Evolutionary conservation across 2,113 vertebrate genomes (phyloP), one percentile per base, ranked within the genome.

Genomic region (Mixornis gularis): DNA sequence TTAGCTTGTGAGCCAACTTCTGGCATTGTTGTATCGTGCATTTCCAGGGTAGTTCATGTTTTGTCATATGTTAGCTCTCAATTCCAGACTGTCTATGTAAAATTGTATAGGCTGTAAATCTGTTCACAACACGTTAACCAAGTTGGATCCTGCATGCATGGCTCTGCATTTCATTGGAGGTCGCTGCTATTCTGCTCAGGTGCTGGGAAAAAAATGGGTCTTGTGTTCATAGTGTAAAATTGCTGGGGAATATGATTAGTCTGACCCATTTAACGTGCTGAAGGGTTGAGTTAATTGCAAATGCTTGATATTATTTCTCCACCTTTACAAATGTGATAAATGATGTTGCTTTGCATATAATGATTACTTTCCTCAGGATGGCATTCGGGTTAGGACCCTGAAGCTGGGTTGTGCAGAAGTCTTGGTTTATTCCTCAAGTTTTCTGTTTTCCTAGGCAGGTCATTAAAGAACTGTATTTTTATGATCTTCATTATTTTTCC

Each of bases 241-340:
- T 69, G 38, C 70, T 72, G 3, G 1, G 7, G 52, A 66, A 51
- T 71, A 48, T 58, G 44, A 84, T 92, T 93, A 81, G 48, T 81
- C 64, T 87, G 62, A 77, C 79, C 77, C 32, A 24, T 56, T 82
- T 53, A 91, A 64, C 0, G 0, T 87, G 58, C 55, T 89, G 80
- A 91, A 91, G 46, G 63, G 53, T 79, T 91, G 86, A 59, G 85
- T 92, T 95, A 79, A 90, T 93, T 90, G 71, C 69, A 87, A 83
- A 62, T 59, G 51, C 60, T 93, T 94, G 41, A 52, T 94, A 65
- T 56, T 85, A 46, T 85, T 83, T 90, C 63, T 83, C 18, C 71
- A 83, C 66, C 26, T 87, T 89, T 82, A 76, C 22, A 79, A 87
- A 93, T 78, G 62, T 87, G 91, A 92, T 89, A 95, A 95, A 94